Evolutionary conservation across 92 coral and sea anemone genomes (phyloP), one percentile per base, ranked within the genome.

Genomic region (Actinernus sp.): DNA sequence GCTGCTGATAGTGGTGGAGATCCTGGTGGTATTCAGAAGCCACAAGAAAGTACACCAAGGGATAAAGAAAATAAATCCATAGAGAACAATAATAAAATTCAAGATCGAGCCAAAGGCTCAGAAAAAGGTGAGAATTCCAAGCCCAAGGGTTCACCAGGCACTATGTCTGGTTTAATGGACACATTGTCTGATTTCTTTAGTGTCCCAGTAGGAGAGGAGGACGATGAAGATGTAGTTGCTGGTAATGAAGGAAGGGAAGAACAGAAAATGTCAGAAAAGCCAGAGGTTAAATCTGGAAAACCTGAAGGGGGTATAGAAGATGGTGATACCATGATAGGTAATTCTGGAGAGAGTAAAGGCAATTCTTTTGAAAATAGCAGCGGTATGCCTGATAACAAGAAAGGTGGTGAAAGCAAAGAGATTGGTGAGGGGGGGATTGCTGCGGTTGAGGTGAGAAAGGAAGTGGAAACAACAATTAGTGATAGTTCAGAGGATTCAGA

Each of bases 101-200:
- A 7, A 36, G 41, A 36, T 36, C 7, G 41, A 7, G 14, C 7
- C 7, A 36, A 36, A 36, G 41, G 5, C 18, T 17, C 52, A 45
- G 10, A 5, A 45, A 45, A 50, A 70, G 78, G 78, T 70, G 78
- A 70, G 78, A 27, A 4, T 30, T 30, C 10, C 48, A 51, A 68
- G 43, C 20, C 44, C 9, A 29, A 29, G 43, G 55, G 32, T 18
- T 55, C 55, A 28, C 36, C 43, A 46, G 78, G 78, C 16, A 70
- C 78, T 4, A 29, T 70, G 78, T 70, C 78, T 45, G 58, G 67
- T 31, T 40, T 70, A n/a, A 70, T 70, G 63, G 78, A 58, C 40
- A 37, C 78, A 17, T 41, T 70, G 44, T 70, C 78, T 0, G 58
- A 45, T 26, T 46, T 70, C 16, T 70, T 70, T 50, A 70, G 52